Conservation (phyloP, 2,797 vertebrate genomes). For the Sebastes vulpes region DNA sequence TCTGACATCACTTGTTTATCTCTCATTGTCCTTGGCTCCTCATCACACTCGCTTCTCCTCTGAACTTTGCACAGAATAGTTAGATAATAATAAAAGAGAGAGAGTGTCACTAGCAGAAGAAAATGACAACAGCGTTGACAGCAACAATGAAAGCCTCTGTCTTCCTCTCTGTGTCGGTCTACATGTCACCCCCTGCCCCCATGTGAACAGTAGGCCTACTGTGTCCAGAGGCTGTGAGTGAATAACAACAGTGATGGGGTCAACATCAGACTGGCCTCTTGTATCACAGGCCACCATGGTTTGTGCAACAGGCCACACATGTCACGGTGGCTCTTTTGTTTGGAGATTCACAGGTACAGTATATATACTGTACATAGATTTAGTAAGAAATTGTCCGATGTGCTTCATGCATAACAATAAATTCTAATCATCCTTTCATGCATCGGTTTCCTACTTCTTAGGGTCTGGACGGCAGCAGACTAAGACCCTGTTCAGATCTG, state of each 20-base stretch:
- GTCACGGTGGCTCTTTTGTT: background rate
- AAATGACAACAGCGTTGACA: background rate
- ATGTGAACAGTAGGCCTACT: conserved; percentile 52
- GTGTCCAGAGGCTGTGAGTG: conserved; percentile 26
- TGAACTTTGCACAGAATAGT: background rate
- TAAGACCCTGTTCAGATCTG: no score
- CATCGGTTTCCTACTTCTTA: background rate
- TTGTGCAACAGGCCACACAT: conserved; percentile 18
- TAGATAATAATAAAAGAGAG: background rate
- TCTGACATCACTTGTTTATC: background rate
- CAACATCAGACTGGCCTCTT: conserved; percentile 48
- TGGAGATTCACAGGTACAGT: background rate
- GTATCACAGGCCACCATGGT: conserved; percentile 28
- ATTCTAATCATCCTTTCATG: background rate
- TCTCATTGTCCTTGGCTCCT: background rate
- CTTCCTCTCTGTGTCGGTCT: background rate
- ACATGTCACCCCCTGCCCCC: conserved; percentile 30
- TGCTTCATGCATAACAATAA: background rate
- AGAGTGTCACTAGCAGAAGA: background rate
- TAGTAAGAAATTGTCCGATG: background rate
- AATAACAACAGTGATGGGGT: conserved; percentile 49
- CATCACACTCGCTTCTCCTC: background rate
- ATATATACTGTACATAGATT: background rate
- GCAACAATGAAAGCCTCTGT: conserved; percentile 43
- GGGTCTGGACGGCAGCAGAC: background rate